Conservation (phyloP, 1,140 invertebrate species). For the Diabrotica undecimpunctata region DNA sequence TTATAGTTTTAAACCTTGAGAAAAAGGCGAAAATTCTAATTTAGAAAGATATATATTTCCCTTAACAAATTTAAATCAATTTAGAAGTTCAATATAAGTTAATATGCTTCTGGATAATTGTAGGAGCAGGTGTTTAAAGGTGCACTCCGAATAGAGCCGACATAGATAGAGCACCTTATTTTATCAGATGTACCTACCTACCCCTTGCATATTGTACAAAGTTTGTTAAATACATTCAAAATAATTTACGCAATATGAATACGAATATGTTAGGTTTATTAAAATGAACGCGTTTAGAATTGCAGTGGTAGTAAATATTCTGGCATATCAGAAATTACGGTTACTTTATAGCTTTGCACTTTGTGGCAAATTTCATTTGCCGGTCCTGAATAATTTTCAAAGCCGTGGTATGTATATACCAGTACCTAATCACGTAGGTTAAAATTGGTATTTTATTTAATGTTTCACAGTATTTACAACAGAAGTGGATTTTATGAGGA, state of each 20-base stretch:
- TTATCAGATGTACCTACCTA: conserved; percentile 41
- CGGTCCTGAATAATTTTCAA: conserved; percentile 17
- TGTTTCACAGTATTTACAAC: too few species aligned
- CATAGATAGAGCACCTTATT: conserved; percentile 37
- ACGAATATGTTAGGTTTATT: conserved; percentile 44
- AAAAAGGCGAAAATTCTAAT: too few species aligned
- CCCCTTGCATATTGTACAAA: conserved; percentile 41
- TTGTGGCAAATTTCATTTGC: conserved; percentile 39
- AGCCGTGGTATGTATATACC: too few species aligned
- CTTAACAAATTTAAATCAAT: too few species aligned
- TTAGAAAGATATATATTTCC: too few species aligned
- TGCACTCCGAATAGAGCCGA: conserved; percentile 9
- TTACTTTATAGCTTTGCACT: conserved; percentile 45
- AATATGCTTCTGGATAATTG: background rate
- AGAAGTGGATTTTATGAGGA: too few species aligned
- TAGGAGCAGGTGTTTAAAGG: conserved; percentile 13
- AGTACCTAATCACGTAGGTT: too few species aligned
- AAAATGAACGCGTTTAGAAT: conserved; percentile 42
- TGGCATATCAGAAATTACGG: conserved; percentile 45
- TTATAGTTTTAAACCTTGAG: too few species aligned
- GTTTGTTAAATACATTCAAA: conserved; percentile 46
- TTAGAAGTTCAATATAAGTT: too few species aligned
- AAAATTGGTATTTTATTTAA: too few species aligned
- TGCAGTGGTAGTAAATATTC: conserved; percentile 42
- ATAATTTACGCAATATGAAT: conserved; percentile 49